These are phyloP conservation scores for Hystrix cristata DNA, from an alignment of 2,113 vertebrate genomes.

Conservation along the genomic window DNA sequence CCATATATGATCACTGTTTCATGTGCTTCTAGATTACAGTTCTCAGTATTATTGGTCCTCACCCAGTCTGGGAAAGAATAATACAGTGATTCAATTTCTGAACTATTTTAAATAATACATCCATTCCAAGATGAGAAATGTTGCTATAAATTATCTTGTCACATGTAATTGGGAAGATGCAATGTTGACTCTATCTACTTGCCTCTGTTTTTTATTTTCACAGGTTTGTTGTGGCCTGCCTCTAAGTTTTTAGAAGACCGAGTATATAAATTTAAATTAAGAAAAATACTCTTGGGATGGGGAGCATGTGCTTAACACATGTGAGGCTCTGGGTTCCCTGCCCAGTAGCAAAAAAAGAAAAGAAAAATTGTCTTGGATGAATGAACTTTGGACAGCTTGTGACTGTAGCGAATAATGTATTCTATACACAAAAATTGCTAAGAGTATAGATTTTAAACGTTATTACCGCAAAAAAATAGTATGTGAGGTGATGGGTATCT, in stretches of 20 bases:
- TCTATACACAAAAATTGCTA: not conserved
- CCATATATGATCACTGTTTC: not conserved
- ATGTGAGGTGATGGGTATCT: not conserved
- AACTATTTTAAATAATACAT: conserved; percentile 20
- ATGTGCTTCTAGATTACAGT: not conserved
- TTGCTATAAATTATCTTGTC: conserved; percentile 27
- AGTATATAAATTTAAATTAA: conserved; percentile 35
- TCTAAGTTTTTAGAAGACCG: conserved; percentile 33
- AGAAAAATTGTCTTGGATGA: not conserved
- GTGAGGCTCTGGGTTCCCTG: not conserved
- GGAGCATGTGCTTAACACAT: not conserved
- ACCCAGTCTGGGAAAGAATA: not conserved
- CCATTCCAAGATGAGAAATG: not conserved
- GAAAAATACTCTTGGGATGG: not conserved
- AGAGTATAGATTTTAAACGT: not conserved
- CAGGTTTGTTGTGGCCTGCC: not conserved
- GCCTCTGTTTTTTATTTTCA: conserved; percentile 49
- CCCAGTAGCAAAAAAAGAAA: not conserved
- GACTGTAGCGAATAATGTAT: not conserved
- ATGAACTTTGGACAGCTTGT: not conserved
- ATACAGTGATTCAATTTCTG: not conserved
- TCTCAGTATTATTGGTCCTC: not conserved
- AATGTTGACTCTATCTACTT: not conserved
- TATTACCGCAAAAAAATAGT: not conserved
- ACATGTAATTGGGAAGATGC: conserved; percentile 31